Evolutionary conservation across 2,888 invertebrate species (phyloP).

Genomic region (Dolomedes plantarius): DNA sequence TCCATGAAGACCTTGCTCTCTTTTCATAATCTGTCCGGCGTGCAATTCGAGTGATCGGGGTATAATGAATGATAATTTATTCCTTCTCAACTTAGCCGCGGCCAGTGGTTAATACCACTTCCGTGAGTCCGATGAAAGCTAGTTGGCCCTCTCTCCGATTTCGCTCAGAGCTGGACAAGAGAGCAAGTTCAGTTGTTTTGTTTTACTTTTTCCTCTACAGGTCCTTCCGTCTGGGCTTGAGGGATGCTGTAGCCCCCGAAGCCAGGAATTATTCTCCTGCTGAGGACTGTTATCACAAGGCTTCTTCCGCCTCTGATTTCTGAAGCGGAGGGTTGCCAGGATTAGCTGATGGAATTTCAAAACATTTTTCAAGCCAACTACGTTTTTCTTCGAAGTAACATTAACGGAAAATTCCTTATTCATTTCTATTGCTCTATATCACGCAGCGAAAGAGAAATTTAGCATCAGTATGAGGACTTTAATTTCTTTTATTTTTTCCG

Average conservation of each 20-base stretch:
- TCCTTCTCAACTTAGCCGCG: background rate
- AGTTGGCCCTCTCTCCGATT: background rate
- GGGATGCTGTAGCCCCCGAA: background rate
- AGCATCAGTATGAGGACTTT: no score
- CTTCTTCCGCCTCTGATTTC: background rate
- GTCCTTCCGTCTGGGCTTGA: background rate
- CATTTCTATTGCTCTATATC: no score
- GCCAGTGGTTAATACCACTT: conserved; percentile 11
- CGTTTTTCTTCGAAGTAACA: no score
- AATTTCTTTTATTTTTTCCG: no score
- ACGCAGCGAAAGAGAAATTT: no score
- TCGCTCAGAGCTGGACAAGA: conserved; percentile 28
- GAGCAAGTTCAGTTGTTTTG: conserved; percentile 15
- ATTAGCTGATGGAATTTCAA: no score
- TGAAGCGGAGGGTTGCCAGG: background rate
- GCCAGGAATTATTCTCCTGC: background rate
- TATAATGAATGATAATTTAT: background rate
- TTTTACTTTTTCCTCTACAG: background rate
- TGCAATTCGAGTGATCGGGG: no score
- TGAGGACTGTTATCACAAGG: background rate
- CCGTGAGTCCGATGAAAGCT: conserved; percentile 24
- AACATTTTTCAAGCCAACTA: no score
- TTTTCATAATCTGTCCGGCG: no score
- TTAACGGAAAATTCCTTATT: no score
- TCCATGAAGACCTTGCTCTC: no score